Conservation (phyloP, 2,888 invertebrate species). For the Sminthurinus aureus region DNA sequence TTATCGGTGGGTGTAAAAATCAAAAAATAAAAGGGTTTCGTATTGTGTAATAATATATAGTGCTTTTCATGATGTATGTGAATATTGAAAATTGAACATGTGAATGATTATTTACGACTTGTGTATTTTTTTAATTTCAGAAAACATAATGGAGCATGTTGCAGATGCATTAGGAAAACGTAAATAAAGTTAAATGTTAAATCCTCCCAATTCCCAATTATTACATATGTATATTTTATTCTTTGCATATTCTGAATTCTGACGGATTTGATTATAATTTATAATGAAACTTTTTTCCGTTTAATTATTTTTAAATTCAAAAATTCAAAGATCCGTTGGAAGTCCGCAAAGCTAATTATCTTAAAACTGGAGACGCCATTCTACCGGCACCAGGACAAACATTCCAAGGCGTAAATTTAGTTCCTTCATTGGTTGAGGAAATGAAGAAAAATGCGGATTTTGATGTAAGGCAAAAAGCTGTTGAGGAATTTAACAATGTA, state of each 20-base stretch:
- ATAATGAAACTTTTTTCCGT: too few species aligned
- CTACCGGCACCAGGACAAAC: constrained; percentile 26
- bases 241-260: too few species aligned
- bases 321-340: constrained; percentile 62
- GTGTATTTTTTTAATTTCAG: constrained; percentile 50
- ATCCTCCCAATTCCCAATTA: too few species aligned
- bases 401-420: constrained; percentile 61
- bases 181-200: too few species aligned
- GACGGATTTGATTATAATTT: too few species aligned
- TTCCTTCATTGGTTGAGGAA: constrained; percentile 68
- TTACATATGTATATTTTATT: too few species aligned
- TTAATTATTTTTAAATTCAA: too few species aligned
- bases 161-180: constrained; percentile 61
- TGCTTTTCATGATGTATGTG: too few species aligned
- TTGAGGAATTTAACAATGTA: constrained; percentile 72
- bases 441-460: constrained; percentile 70
- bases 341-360: constrained; percentile 69
- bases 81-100: too few species aligned
- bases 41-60: too few species aligned
- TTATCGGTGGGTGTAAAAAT: constrained; percentile 57
- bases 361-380: constrained; percentile 43
- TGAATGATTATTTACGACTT: too few species aligned
- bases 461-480: constrained; percentile 66
- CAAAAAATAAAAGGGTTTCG: too few species aligned
- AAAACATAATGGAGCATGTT: constrained; percentile 65